A percentile compares a stretch with the other conserved stretches of the same genome.
phyloP scores from a whole-genome alignment of 2,888 invertebrate genomes.

The Trichogramma dendrolimi region DNA sequence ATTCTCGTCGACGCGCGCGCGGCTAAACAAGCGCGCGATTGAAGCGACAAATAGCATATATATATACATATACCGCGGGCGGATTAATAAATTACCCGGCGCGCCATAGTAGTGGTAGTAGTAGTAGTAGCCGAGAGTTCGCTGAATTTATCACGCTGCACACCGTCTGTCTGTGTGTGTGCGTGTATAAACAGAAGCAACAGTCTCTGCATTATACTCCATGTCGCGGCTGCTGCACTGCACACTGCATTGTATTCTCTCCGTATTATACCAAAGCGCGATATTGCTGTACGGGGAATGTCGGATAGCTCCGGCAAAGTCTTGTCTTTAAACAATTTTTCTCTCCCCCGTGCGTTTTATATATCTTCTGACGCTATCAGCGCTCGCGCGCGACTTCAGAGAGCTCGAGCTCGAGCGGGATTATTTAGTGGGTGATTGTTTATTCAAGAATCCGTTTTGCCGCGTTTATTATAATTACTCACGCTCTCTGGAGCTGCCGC shows the following conservation, averaged over 20 bases:
- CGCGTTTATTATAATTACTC: conserved; percentile 9
- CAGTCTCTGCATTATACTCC: too few relatives aligned
- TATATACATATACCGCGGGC: conserved; percentile 10
- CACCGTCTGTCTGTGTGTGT: too few relatives aligned
- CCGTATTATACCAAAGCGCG: too few relatives aligned
- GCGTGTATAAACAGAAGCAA: too few relatives aligned
- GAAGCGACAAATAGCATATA: conserved; percentile 16
- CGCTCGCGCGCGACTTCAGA: neutral
- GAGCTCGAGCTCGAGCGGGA: neutral
- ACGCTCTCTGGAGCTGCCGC: too few relatives aligned
- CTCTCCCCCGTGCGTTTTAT: neutral
- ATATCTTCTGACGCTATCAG: conserved; percentile 16
- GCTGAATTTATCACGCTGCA: conserved; percentile 15
- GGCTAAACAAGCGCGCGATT: conserved; percentile 5
- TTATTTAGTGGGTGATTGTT: conserved; percentile 25
- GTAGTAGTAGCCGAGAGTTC: conserved; percentile 3
- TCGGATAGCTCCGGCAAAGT: conserved; percentile 2
- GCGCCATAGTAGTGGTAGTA: neutral
- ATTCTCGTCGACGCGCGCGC: neutral
- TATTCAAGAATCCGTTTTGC: conserved; percentile 14
- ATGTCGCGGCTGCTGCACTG: too few relatives aligned
- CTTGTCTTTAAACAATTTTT: neutral
- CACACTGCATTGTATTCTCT: too few relatives aligned
- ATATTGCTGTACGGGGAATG: too few relatives aligned
- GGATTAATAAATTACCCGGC: conserved; percentile 29